Conservation (phyloP, 2,888 invertebrate species). For the Cheiracanthium punctorium region DNA sequence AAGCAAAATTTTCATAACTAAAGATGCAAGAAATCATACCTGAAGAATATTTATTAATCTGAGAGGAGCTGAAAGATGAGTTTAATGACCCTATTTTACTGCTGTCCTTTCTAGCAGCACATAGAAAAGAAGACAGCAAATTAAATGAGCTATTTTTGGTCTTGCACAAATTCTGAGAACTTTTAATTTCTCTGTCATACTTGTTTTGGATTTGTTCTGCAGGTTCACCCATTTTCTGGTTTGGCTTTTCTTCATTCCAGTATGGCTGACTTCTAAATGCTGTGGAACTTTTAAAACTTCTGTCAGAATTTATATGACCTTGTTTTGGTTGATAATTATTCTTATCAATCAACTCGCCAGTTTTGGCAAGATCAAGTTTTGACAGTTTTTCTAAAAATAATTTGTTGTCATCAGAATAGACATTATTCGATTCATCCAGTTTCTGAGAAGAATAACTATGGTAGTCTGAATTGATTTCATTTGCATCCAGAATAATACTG, state of each 20-base stretch:
- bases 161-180: background rate
- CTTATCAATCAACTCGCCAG: background rate
- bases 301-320: background rate
- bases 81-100: background rate
- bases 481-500: background rate
- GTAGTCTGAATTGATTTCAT: background rate
- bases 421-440: too few relatives aligned
- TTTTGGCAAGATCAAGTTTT: background rate
- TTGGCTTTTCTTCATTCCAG: too few relatives aligned
- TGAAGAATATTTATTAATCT: background rate
- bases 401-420: background rate
- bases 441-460: background rate
- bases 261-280: too few relatives aligned
- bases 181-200: background rate
- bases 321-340: background rate
- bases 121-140: background rate
- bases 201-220: too few relatives aligned
- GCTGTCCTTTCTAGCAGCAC: background rate
- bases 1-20: too few relatives aligned
- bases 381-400: background rate
- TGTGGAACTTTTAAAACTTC: too few relatives aligned
- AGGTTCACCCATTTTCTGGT: too few relatives aligned
- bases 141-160: background rate
- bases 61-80: background rate
- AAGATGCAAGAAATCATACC: too few relatives aligned